Evolutionary conservation across 2,888 invertebrate genomes (phyloP), one percentile per base, ranked within the genome.

Genomic region (Ischnura elegans): DNA sequence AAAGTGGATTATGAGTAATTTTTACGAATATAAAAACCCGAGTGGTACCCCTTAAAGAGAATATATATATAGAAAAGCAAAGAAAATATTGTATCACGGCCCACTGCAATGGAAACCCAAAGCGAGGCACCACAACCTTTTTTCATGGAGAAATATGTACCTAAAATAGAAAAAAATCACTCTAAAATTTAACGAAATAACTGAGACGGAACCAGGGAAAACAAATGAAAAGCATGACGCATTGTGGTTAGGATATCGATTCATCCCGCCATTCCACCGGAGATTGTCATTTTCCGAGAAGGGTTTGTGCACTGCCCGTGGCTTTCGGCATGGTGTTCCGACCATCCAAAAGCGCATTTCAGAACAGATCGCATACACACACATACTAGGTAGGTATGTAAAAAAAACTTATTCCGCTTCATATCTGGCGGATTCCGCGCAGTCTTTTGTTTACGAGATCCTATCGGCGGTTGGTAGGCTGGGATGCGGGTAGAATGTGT

Each of bases 261-360:
- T 5, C n/a, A 6, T 51, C 19, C 19, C 19, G 13, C 36, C 5
- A 36, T 2, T 2, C 76, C 21, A 36, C 76, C 21, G 76, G 76
- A 76, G 5, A 36, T 76, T 36, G 76, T 76, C 76, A 76, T 76
- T 76, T 61, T 36, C 76, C 29, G 36, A 36, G 76, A 76, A 36
- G 76, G 36, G 36, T 36, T 36, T 21, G 2, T 21, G 10, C 13
- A 13, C 66, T 2, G 36, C 13, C 51, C 61, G 61, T 61, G n/a
- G 61, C 21, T 61, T 61, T 61, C 61, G 25, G 61, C 8, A 16
- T 3, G 2, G 36, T 76, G 10, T 36, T 29, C 36, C 76, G 76
- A 36, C 76, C 76, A 76, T 13, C 76, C 10, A 76, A 76, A 76
- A 76, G 76, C 29, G 76, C 76, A 76, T 76, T 76, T 76, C 76